A percentile compares a stretch with the other conserved stretches of the same genome.
phyloP scores from a whole-genome alignment of 2,888 invertebrate species.

The Rotaria magnacalcarata region DNA sequence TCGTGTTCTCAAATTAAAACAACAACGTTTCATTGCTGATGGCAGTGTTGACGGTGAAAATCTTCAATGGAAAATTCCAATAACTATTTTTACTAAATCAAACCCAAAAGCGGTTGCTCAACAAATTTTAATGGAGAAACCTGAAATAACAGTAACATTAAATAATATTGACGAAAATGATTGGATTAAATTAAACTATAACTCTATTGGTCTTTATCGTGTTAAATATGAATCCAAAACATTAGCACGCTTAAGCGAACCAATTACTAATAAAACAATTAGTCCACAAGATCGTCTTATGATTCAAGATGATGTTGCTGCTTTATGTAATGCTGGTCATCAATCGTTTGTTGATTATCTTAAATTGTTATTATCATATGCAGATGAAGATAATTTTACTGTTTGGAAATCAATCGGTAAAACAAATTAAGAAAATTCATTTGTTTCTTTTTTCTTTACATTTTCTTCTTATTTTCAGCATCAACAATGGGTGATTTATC shows the following conservation, averaged over 20 bases:
- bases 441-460: not conserved
- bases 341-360: constrained; percentile 74
- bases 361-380: constrained; percentile 75
- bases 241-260: constrained; percentile 1
- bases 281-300: constrained; percentile 73
- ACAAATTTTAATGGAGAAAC: constrained; percentile 34
- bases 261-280: not conserved
- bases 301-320: constrained; percentile 62
- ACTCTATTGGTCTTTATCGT: constrained; percentile 41
- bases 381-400: constrained; percentile 81
- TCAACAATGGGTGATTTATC: constrained; percentile 37
- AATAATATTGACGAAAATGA: constrained; percentile 11
- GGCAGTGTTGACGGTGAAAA: not conserved
- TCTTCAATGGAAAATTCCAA: constrained; percentile 41
- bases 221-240: constrained; percentile 34
- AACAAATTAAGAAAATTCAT: not conserved
- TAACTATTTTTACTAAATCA: constrained; percentile 40
- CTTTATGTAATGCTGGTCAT: constrained; percentile 71
- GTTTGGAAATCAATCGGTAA: constrained; percentile 63
- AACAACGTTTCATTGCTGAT: constrained; percentile 32
- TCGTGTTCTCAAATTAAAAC: constrained; percentile 1
- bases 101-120: not conserved
- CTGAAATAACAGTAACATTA: constrained; percentile 24
- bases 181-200: constrained; percentile 43
- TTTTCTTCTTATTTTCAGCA: not conserved